Percentiles rank a stretch among this genome's conserved stretches.
Conservation (phyloP, 2,888 invertebrate species). For the Pecten maximus region DNA sequence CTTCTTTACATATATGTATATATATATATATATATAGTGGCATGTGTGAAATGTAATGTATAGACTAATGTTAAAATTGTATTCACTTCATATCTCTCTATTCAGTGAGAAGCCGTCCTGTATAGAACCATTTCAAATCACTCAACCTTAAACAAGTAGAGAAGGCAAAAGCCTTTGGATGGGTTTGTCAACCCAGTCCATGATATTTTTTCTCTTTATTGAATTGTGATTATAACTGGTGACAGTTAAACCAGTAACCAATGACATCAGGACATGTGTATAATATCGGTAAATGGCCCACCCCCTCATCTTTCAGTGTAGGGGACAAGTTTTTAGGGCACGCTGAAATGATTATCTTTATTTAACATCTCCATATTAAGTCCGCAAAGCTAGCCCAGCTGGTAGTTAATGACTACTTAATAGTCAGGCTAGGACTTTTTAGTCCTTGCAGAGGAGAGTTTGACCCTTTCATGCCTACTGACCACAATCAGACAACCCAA, state of each 20-base stretch:
- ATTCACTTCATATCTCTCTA: conserved; percentile 31
- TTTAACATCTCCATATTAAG: neutral
- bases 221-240: neutral
- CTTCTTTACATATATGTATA: neutral
- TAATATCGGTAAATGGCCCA: neutral
- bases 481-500: neutral
- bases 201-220: neutral
- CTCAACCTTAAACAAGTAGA: neutral
- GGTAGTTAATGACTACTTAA: neutral
- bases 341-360: neutral
- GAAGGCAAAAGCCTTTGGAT: neutral
- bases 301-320: neutral
- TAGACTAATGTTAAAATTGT: conserved; percentile 23
- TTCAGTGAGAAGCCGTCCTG: neutral
- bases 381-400: neutral
- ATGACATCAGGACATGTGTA: neutral
- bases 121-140: conserved; percentile 13
- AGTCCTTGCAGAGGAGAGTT: neutral
- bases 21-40: conserved; percentile 21
- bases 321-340: conserved; percentile 1
- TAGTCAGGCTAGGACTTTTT: neutral
- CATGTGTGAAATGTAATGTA: conserved; percentile 35
- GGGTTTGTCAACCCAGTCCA: neutral
- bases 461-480: neutral
- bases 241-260: neutral